phyloP scores from a whole-genome alignment of 2,888 invertebrate species.

The Harpalus rubripes region DNA sequence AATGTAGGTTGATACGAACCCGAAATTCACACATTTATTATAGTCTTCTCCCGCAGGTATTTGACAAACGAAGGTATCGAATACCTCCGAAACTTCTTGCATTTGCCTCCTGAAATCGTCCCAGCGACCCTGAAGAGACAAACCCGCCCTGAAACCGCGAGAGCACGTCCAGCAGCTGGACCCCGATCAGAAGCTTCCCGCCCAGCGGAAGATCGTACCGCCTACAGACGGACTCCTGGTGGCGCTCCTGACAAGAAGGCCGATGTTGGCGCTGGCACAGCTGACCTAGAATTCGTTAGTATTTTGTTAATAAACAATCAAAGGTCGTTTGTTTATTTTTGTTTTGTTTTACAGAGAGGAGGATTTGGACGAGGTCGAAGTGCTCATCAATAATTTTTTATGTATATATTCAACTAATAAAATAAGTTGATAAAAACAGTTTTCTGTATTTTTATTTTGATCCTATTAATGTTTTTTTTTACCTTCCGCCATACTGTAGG shows the following conservation, averaged over 20 bases:
- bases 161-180: conserved; percentile 86
- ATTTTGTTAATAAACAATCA: conserved; percentile 12
- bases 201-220: conserved; percentile 89
- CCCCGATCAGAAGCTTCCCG: conserved; percentile 85
- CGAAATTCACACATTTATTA: no score
- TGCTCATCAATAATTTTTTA: conserved; percentile 79
- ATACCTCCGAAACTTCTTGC: conserved; percentile 95
- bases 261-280: conserved; percentile 97
- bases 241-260: conserved; percentile 92
- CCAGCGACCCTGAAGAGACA: conserved; percentile 98
- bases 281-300: conserved; percentile 92
- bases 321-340: conserved; percentile 47
- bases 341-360: conserved; percentile 83
- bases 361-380: conserved; percentile 87
- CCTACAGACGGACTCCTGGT: conserved; percentile 89
- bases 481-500: no score
- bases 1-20: no score
- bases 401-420: conserved; percentile 69
- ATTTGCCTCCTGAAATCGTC: conserved; percentile 98
- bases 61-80: conserved; percentile 99
- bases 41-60: conserved; percentile 80
- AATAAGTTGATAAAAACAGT: conserved; percentile 57
- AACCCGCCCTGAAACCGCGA: conserved; percentile 90
- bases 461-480: no score
- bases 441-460: background rate